Evolutionary conservation across 1,140 invertebrate genomes (phyloP), one percentile per base, ranked within the genome.

Genomic region (Vanessa atalanta): DNA sequence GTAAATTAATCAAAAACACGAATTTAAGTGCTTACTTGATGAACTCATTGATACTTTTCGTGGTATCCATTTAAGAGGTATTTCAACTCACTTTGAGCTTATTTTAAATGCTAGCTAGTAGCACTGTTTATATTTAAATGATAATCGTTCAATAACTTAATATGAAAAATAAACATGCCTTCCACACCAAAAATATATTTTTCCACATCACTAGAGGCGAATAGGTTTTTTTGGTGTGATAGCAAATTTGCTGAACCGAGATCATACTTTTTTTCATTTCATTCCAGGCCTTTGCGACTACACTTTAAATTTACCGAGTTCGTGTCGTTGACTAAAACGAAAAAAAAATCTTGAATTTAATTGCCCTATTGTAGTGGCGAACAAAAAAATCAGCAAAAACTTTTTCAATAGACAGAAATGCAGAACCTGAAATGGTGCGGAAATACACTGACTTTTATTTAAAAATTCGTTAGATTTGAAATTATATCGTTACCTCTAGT

Each of bases 321-420:
- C 53, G 55, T 60, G 66, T 69, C 51, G 66, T 55, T 14, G 31
- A 50, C 66, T 57, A 69, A 69, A 69, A 69, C 51, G 66, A 47
- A 57, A 69, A 67, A 67, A 69, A 69, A 69, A 23, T 47, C 66
- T 57, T 15, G 65, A 57, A 69, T 69, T 69, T 69, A 69, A 69
- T 69, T 69, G 31, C 53, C 66, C 66, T 26, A 69, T 69, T 69
- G 66, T 69, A 69, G 15, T 69, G 51, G 66, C 66, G 66, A 47
- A 67, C 57, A 57, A 55, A 69, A 68, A 60, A 69, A 57, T 60
- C 51, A 69, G 47, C 53, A 20, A 57, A 50, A 55, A 57, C 66
- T 60, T 57, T 69, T 69, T 69, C 51, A 69, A 69, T 69, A 55
- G 66, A 47, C 51, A 43, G 65, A 67, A 69, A 55, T 47, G 66